Percentiles rank a stretch among this genome's conserved stretches.
Evolutionary conservation across 2,797 vertebrate species (phyloP).

Genomic region (Tapirus indicus): DNA sequence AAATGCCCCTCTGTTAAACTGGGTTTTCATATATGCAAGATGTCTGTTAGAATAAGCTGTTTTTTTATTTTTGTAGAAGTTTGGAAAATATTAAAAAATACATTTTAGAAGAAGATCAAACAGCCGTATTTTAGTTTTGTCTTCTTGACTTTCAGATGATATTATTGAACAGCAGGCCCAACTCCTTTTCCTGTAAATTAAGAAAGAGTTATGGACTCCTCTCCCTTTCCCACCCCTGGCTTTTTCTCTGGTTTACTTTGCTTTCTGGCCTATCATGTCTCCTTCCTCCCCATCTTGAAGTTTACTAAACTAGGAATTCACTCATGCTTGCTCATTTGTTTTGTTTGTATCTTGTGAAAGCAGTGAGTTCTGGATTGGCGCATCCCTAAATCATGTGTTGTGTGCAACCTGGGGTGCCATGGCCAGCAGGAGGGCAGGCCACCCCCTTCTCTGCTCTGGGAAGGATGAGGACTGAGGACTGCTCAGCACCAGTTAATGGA

Average conservation of each 20-base stretch:
- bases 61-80: not conserved
- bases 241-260: not conserved
- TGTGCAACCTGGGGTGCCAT: not conserved
- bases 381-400: not conserved
- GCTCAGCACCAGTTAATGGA: too few relatives aligned
- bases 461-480: not conserved
- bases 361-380: not conserved
- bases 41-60: not conserved
- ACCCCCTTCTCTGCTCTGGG: not conserved
- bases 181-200: not conserved
- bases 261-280: not conserved
- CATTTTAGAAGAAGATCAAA: not conserved
- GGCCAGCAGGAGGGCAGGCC: not conserved
- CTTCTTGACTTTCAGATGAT: slow-evolving; percentile 25
- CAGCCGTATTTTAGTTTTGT: not conserved
- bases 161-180: not conserved
- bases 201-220: not conserved
- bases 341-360: not conserved
- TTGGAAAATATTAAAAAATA: slow-evolving; percentile 26
- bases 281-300: not conserved
- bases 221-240: accelerated
- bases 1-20: not conserved
- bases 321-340: not conserved
- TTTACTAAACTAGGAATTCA: not conserved
- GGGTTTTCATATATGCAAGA: not conserved